Conservation (phyloP, 2,888 invertebrate genomes). For the Meloe dianella region DNA sequence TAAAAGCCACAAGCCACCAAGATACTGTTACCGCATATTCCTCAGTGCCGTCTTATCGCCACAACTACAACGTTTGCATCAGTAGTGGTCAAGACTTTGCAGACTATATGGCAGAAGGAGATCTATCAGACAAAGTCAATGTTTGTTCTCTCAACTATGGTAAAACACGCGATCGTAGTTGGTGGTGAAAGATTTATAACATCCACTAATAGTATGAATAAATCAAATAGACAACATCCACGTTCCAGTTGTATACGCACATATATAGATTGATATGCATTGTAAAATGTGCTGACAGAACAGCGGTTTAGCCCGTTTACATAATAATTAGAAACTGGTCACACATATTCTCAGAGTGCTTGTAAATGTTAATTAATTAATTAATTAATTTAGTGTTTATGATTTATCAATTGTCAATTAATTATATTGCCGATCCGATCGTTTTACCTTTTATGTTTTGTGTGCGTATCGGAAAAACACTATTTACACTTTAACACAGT, state of each 20-base stretch:
- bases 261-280: conserved; percentile 17
- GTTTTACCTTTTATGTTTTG: conserved; percentile 52
- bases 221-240: conserved; percentile 39
- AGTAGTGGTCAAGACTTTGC: conserved; percentile 18
- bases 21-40: conserved; percentile 43
- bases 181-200: conserved; percentile 45
- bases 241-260: conserved; percentile 15
- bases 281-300: conserved; percentile 30
- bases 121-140: conserved; percentile 35
- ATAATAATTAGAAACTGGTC: conserved; percentile 47
- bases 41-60: conserved; percentile 43
- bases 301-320: conserved; percentile 41
- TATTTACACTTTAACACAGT: conserved; percentile 58
- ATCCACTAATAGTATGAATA: conserved; percentile 38
- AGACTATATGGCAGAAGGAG: conserved; percentile 16
- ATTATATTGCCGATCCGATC: conserved; percentile 49
- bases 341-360: conserved; percentile 45
- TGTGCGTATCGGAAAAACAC: conserved; percentile 48
- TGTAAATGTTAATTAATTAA: conserved; percentile 54
- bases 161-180: neutral
- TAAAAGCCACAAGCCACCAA: conserved; percentile 33
- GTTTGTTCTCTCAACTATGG: conserved; percentile 16
- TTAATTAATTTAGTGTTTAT: conserved; percentile 58
- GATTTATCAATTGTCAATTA: conserved; percentile 57
- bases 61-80: conserved; percentile 29